Conservation (phyloP, 1,140 invertebrate genomes). For the Drosophila ogumai region DNA sequence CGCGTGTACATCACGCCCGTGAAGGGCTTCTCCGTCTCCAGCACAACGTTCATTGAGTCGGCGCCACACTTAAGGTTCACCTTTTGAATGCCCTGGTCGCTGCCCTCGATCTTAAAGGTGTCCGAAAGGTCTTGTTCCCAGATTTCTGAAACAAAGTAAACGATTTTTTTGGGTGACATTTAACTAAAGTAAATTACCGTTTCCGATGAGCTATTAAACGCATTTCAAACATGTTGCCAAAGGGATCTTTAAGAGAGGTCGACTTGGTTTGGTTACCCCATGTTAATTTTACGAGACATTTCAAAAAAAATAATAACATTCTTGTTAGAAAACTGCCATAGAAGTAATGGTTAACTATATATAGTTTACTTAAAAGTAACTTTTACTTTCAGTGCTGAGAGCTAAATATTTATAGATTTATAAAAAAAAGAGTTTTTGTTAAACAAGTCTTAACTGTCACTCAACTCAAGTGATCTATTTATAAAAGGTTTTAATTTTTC, state of each 20-base stretch:
- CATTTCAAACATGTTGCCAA: neutral
- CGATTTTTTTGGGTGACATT: constrained; percentile 30
- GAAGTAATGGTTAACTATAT: neutral
- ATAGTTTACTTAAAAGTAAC: too few relatives aligned
- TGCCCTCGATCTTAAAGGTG: constrained; percentile 86
- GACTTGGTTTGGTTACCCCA: neutral
- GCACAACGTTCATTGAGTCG: constrained; percentile 86
- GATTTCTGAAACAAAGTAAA: constrained; percentile 78
- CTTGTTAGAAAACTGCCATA: neutral
- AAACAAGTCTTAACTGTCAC: too few relatives aligned
- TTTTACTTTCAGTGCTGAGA: too few relatives aligned
- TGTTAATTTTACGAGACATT: neutral
- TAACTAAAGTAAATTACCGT: neutral
- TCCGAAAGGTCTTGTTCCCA: constrained; percentile 86
- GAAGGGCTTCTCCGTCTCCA: constrained; percentile 87
- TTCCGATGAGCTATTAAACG: neutral
- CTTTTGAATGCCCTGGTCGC: constrained; percentile 86
- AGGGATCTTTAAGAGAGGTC: neutral
- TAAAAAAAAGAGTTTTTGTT: neutral
- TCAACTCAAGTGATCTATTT: too few relatives aligned
- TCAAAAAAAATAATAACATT: neutral
- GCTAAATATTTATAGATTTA: too few relatives aligned
- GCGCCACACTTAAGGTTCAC: constrained; percentile 86
- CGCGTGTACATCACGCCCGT: constrained; percentile 88
- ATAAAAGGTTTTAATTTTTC: too few relatives aligned